phyloP scores from a whole-genome alignment of 1,140 invertebrate genomes.

The Coenobita brevimanus region DNA sequence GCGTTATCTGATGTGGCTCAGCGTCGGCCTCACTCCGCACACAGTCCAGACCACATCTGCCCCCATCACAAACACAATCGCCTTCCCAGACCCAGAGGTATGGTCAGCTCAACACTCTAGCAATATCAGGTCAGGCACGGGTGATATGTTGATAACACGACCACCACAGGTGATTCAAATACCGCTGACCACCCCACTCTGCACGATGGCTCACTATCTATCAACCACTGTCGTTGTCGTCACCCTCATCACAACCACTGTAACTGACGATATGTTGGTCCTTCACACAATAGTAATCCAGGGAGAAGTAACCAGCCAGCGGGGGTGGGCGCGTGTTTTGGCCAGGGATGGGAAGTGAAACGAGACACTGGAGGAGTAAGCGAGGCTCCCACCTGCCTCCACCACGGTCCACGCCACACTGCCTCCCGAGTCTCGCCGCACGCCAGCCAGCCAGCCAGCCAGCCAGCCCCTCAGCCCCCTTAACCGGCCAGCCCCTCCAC shows the following conservation, averaged over 20 bases:
- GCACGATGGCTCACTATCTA: conserved; percentile 25
- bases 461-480: neutral
- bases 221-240: neutral
- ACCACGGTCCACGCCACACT: conserved; percentile 57
- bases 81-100: neutral
- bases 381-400: conserved; percentile 51
- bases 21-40: neutral
- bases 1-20: conserved; percentile 4
- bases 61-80: neutral
- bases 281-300: neutral
- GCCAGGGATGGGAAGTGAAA: neutral
- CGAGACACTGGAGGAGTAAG: conserved; percentile 38
- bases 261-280: neutral
- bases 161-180: neutral
- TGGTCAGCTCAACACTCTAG: neutral
- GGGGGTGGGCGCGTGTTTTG: neutral
- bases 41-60: neutral
- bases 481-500: neutral
- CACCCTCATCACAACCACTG: neutral
- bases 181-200: neutral
- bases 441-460: neutral
- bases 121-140: neutral
- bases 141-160: conserved; percentile 25
- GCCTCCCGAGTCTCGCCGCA: neutral
- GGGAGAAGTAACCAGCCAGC: neutral